phyloP scores from a whole-genome alignment of 1,140 invertebrate species.

The Drosophila lowei region DNA sequence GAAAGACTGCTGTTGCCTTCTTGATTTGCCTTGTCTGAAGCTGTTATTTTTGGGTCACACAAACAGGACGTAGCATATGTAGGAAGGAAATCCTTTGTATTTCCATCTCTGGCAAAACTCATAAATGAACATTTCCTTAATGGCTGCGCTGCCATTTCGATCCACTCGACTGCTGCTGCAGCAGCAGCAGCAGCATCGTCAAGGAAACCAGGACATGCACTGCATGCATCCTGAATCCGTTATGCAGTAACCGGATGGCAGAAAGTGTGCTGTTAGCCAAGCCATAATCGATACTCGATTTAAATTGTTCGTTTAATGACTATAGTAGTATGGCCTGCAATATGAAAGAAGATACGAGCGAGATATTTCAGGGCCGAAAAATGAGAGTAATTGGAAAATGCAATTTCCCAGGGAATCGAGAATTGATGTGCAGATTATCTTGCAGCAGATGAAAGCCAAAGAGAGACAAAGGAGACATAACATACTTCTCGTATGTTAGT shows the following conservation, averaged over 20 bases:
- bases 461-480: too few species aligned
- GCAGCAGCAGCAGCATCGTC: too few species aligned
- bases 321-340: slow-evolving; percentile 19
- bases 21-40: slow-evolving; percentile 6
- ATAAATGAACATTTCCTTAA: slow-evolving; percentile 73
- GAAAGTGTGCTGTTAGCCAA: slow-evolving; percentile 26
- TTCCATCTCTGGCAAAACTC: slow-evolving; percentile 52
- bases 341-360: not conserved
- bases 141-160: slow-evolving; percentile 30
- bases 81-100: slow-evolving; percentile 35
- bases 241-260: slow-evolving; percentile 34
- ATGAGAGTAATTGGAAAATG: slow-evolving; percentile 30
- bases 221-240: too few species aligned
- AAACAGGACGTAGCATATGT: not conserved
- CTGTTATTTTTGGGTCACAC: slow-evolving; percentile 31
- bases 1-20: not conserved
- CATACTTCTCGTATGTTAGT: not conserved
- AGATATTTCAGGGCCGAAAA: slow-evolving; percentile 33
- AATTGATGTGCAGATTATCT: not conserved
- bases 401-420: slow-evolving; percentile 26
- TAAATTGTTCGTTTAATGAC: slow-evolving; percentile 49
- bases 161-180: slow-evolving; percentile 20
- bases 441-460: too few species aligned
- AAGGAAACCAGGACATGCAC: slow-evolving; percentile 22
- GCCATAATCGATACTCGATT: slow-evolving; percentile 56